These are phyloP conservation scores for Karalla daura DNA, from an alignment of 2,797 vertebrate species.

Conservation along the genomic window DNA sequence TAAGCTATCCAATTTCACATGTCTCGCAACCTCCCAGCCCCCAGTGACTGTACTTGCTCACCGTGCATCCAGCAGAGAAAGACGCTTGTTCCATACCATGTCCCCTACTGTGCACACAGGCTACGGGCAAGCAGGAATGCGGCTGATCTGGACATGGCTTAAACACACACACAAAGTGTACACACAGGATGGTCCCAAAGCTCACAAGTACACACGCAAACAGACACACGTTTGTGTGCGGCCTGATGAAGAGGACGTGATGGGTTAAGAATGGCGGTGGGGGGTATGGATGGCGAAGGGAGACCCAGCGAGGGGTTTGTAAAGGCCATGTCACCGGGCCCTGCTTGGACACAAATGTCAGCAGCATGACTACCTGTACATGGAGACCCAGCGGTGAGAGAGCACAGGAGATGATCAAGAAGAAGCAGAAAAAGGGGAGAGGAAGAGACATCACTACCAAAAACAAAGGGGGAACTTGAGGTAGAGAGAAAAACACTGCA, in stretches of 20 bases:
- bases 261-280: slow-evolving; percentile 62
- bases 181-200: slow-evolving; percentile 47
- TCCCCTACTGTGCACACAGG: slow-evolving; percentile 65
- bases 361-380: slow-evolving; percentile 65
- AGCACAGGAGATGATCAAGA: slow-evolving; percentile 53
- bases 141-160: slow-evolving; percentile 66
- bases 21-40: background rate
- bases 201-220: slow-evolving; percentile 38
- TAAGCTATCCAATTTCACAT: slow-evolving; percentile 8
- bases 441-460: background rate
- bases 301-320: slow-evolving; percentile 67
- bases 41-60: slow-evolving; percentile 49
- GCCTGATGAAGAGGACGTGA: slow-evolving; percentile 53
- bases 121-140: slow-evolving; percentile 49
- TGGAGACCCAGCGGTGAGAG: slow-evolving; percentile 51
- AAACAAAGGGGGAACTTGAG: background rate
- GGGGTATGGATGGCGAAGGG: slow-evolving; percentile 57
- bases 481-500: background rate
- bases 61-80: slow-evolving; percentile 56
- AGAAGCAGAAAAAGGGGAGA: slow-evolving; percentile 24
- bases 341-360: slow-evolving; percentile 75
- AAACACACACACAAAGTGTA: slow-evolving; percentile 61
- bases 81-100: slow-evolving; percentile 44
- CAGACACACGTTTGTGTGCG: slow-evolving; percentile 29
- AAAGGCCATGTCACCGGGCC: slow-evolving; percentile 74